Conservation (phyloP, 2,797 vertebrate species). For the Scleropages formosus region DNA sequence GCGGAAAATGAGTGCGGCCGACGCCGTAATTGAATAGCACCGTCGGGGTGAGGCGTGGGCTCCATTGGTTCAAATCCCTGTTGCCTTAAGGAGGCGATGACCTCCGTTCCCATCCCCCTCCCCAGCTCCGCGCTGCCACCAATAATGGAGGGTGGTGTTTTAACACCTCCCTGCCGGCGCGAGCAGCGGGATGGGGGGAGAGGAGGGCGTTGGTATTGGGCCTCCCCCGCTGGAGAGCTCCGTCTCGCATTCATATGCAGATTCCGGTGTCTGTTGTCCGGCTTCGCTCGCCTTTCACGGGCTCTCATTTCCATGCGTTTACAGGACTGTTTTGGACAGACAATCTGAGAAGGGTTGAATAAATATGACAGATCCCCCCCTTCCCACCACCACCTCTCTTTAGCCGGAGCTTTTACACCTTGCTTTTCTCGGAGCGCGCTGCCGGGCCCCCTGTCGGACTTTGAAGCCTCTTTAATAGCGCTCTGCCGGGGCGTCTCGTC, state of each 20-base stretch:
- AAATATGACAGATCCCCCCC: constrained; percentile 49
- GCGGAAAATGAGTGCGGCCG: constrained; percentile 56
- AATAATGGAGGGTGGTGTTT: constrained; percentile 18
- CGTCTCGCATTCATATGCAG: constrained; percentile 48
- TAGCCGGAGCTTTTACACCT: constrained; percentile 23
- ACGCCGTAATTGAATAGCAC: constrained; percentile 57
- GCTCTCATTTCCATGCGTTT: constrained; percentile 51
- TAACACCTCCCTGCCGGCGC: constrained; percentile 36
- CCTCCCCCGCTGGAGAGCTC: constrained; percentile 14
- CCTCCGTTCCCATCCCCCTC: constrained; percentile 24
- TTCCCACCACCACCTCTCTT: constrained; percentile 34
- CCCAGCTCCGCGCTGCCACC: background rate
- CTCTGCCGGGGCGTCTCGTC: constrained; percentile 46
- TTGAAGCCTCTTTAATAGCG: constrained; percentile 62
- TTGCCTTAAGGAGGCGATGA: constrained; percentile 40
- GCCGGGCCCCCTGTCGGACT: constrained; percentile 40
- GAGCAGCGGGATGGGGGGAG: constrained; percentile 17
- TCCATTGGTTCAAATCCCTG: constrained; percentile 39
- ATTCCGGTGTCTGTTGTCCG: constrained; percentile 47
- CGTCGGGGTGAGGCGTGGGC: constrained; percentile 45
- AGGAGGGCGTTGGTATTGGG: background rate
- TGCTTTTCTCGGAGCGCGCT: constrained; percentile 27
- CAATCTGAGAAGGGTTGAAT: constrained; percentile 54
- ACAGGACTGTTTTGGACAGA: constrained; percentile 55
- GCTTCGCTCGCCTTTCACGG: constrained; percentile 46